phyloP scores from a whole-genome alignment of 1,140 invertebrate species.

The Drosophila elegans region DNA sequence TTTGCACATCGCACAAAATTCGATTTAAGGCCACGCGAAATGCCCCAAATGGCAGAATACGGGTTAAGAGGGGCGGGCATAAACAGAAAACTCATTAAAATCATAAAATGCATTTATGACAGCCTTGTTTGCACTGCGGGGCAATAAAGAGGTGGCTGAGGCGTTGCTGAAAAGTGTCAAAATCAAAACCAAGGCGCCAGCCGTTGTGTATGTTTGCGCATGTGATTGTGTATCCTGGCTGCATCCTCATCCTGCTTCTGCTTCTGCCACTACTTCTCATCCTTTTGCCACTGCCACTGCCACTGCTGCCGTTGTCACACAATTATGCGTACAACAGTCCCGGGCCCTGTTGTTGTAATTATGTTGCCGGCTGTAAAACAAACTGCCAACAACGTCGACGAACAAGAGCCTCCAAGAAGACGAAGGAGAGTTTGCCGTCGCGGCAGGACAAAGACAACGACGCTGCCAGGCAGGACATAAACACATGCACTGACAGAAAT shows the following conservation, averaged over 20 bases:
- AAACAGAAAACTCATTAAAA: slow-evolving; percentile 83
- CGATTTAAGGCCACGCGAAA: slow-evolving; percentile 24
- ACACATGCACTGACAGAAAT: slow-evolving; percentile 18
- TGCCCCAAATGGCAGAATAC: slow-evolving; percentile 15
- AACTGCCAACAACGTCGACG: slow-evolving; percentile 68
- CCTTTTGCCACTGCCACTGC: slow-evolving; percentile 1
- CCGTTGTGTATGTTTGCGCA: slow-evolving; percentile 8
- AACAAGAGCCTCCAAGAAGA: slow-evolving; percentile 42
- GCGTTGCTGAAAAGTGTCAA: slow-evolving; percentile 75
- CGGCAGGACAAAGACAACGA: slow-evolving; percentile 19
- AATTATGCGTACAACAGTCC: slow-evolving; percentile 78
- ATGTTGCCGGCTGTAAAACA: slow-evolving; percentile 73
- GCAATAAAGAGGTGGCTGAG: slow-evolving; percentile 62
- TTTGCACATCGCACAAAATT: slow-evolving; percentile 3
- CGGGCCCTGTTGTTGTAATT: slow-evolving; percentile 75
- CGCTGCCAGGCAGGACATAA: slow-evolving; percentile 23
- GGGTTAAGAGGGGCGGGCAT: slow-evolving; percentile 36
- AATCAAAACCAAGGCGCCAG: slow-evolving; percentile 74
- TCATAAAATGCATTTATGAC: slow-evolving; percentile 83
- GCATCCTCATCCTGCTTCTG: slow-evolving; percentile 40
- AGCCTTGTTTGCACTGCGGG: slow-evolving; percentile 72
- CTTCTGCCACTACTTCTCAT: slow-evolving; percentile 1
- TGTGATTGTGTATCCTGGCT: slow-evolving; percentile 58
- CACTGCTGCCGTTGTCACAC: slow-evolving; percentile 69
- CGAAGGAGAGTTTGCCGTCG: slow-evolving; percentile 23